Evolutionary conservation across 37 sponge, comb jelly and placozoan genomes (phyloP).

Genomic region (Amphimedon queenslandica): DNA sequence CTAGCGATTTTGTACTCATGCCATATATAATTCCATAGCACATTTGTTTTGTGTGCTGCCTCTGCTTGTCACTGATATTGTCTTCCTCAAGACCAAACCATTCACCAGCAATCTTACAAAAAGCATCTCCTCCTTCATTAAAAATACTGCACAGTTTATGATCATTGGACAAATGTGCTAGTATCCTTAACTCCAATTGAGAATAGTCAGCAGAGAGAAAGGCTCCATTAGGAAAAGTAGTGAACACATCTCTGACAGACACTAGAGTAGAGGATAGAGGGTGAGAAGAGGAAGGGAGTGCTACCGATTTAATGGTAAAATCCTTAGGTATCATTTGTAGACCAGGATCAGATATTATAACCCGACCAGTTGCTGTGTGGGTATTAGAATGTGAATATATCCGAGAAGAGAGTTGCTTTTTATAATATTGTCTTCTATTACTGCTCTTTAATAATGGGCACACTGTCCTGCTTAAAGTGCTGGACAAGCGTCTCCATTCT

Average conservation of each 20-base stretch:
- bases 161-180: constrained; percentile 92
- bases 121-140: constrained; percentile 87
- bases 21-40: constrained; percentile 99
- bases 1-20: constrained; percentile 82
- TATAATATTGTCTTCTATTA: constrained; percentile 28
- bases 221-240: constrained; percentile 51
- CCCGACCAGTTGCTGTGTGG: constrained; percentile 93
- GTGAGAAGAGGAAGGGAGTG: constrained; percentile 26
- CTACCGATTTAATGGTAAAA: constrained; percentile 54
- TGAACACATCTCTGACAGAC: constrained; percentile 75
- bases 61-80: constrained; percentile 56
- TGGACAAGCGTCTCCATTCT: constrained; percentile 85
- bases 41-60: constrained; percentile 90
- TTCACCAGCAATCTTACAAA: constrained; percentile 83
- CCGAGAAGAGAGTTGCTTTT: constrained; percentile 14
- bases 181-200: constrained; percentile 91
- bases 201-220: constrained; percentile 94
- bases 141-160: constrained; percentile 52
- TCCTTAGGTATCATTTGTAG: constrained; percentile 92
- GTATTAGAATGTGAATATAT: constrained; percentile 56
- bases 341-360: constrained; percentile 76
- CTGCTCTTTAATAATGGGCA: constrained; percentile 62
- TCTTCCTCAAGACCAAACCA: constrained; percentile 59
- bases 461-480: constrained; percentile 77
- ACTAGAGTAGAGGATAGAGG: neutral